These are phyloP conservation scores for Peromyscus maniculatus DNA, from an alignment of 2,113 vertebrate species.

Conservation along the genomic window DNA sequence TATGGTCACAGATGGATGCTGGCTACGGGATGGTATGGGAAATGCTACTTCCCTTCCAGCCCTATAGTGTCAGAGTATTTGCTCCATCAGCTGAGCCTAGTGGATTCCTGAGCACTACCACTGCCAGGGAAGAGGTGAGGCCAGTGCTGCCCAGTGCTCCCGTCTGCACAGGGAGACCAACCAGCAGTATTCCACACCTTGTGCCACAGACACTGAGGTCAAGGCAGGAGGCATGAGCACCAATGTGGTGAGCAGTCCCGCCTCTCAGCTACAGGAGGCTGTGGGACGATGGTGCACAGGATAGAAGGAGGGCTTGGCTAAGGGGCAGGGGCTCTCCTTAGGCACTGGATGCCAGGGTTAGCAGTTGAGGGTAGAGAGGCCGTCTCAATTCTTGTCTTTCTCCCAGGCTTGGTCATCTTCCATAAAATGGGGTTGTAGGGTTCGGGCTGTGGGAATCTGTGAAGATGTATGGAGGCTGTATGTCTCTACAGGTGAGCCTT, in stretches of 20 bases:
- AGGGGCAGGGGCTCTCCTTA: background rate
- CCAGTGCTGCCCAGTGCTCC: background rate
- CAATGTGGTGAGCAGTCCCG: background rate
- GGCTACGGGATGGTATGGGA: background rate
- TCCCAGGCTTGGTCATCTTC: background rate
- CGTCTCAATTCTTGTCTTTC: background rate
- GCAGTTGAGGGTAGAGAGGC: background rate
- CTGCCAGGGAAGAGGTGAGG: background rate
- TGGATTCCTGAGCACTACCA: background rate
- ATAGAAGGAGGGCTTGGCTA: background rate
- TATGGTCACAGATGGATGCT: background rate
- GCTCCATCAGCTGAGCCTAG: background rate
- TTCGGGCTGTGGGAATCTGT: background rate
- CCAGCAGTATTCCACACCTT: background rate
- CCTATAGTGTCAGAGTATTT: background rate
- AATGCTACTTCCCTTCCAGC: background rate
- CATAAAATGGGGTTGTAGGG: too few species aligned
- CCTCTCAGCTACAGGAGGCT: background rate
- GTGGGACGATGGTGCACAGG: too few species aligned
- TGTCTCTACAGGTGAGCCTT: too few species aligned
- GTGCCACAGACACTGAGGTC: background rate
- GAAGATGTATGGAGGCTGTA: background rate
- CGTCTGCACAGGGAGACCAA: background rate
- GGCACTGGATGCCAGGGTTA: background rate
- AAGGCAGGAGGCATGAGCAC: background rate